Evolutionary conservation across 2,888 invertebrate species (phyloP).

Genomic region (Campaea margaritaria): DNA sequence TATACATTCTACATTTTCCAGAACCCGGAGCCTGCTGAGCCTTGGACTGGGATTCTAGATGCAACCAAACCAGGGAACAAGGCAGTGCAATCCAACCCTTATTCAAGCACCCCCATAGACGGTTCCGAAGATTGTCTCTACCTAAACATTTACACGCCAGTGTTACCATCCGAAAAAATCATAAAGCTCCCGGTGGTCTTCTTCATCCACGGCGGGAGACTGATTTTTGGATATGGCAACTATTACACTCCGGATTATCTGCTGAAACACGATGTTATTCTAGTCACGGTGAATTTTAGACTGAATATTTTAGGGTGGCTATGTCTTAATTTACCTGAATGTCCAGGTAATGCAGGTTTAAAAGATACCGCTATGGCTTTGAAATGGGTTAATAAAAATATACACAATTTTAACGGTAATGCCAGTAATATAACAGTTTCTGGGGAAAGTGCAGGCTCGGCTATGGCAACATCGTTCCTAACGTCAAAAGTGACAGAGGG

Average conservation of each 20-base stretch:
- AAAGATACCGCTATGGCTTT: conserved; percentile 73
- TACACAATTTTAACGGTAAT: conserved; percentile 68
- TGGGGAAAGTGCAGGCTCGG: conserved; percentile 76
- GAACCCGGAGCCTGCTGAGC: conserved; percentile 66
- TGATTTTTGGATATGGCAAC: conserved; percentile 82
- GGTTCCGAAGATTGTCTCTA: conserved; percentile 89
- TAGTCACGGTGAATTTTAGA: conserved; percentile 75
- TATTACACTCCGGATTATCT: conserved; percentile 75
- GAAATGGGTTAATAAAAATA: conserved; percentile 72
- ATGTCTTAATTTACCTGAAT: conserved; percentile 68
- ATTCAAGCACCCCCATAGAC: conserved; percentile 62
- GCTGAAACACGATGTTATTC: conserved; percentile 64
- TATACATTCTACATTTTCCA: conserved; percentile 45
- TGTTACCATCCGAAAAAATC: conserved; percentile 66
- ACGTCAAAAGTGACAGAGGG: conserved; percentile 65
- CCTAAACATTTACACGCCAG: conserved; percentile 88
- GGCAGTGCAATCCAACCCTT: conserved; percentile 77
- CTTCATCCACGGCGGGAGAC: conserved; percentile 85
- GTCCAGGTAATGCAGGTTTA: conserved; percentile 71
- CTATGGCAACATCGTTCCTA: conserved; percentile 56
- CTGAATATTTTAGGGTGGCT: conserved; percentile 71
- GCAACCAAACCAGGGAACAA: conserved; percentile 74
- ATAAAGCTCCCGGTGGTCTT: conserved; percentile 80
- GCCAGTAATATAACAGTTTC: conserved; percentile 62
- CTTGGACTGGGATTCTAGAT: conserved; percentile 66